phyloP scores from a whole-genome alignment of 2,113 vertebrate genomes.

The Lipotes vexillifer region DNA sequence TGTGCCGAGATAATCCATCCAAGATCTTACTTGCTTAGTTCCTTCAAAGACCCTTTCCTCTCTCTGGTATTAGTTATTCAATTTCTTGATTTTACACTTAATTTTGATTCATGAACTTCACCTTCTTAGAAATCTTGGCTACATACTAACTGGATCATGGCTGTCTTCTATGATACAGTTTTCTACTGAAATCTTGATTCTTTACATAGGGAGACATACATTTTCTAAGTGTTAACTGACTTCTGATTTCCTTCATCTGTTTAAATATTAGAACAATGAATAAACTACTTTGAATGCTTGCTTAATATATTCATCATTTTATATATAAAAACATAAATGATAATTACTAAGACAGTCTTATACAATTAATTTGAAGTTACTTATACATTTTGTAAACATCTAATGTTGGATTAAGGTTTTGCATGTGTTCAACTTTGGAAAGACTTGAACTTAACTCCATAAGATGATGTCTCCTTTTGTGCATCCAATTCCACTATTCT shows the following conservation, averaged over 20 bases:
- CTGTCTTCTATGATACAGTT: background rate
- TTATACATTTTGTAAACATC: background rate
- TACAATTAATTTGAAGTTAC: background rate
- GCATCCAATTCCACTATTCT: background rate
- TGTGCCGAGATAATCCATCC: background rate
- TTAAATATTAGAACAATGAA: background rate
- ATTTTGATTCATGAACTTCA: background rate
- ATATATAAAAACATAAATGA: background rate
- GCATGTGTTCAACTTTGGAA: background rate
- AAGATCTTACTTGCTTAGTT: background rate
- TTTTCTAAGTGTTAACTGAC: background rate
- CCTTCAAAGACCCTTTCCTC: background rate
- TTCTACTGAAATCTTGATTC: background rate
- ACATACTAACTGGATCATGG: background rate
- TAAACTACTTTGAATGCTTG: background rate
- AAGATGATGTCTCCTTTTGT: background rate
- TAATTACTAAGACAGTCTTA: background rate
- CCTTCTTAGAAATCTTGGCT: background rate
- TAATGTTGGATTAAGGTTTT: background rate
- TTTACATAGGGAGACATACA: background rate
- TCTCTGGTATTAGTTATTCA: background rate
- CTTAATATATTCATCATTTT: background rate
- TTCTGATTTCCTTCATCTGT: background rate
- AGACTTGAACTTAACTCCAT: background rate
- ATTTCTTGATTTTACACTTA: background rate